Evolutionary conservation across 2,888 invertebrate species (phyloP), one percentile per base, ranked within the genome.

Genomic region (Lasius fuliginosus): DNA sequence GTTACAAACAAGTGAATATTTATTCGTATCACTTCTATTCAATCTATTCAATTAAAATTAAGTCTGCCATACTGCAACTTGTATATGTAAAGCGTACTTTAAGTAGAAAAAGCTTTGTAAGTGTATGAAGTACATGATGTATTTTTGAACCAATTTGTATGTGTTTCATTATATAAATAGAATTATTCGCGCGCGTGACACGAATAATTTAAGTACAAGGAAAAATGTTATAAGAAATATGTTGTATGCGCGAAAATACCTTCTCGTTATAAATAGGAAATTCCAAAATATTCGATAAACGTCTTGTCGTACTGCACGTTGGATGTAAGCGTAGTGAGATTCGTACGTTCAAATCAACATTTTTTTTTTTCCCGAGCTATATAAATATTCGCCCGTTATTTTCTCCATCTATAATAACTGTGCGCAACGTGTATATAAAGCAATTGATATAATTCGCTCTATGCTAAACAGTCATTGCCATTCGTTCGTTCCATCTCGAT

Each of bases 401-500:
- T 23, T 4, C 36, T 67, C 18, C 27, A 27, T 36, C 6, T 65
- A 11, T 27, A 23, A 30, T 3, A 11, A 42, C 36, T n/a, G 9
- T n/a, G 40, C 6, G 23, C 12, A 6, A 6, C 11, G 15, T 30
- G 30, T 42, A n/a, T 42, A n/a, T 58, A 8, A 36, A 42, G 4
- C n/a, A 27, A 69, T 23, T 6, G 56, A 46, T 64, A 2, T 30
- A 49, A 53, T n/a, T 42, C 46, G 23, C 1, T 18, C 36, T 88
- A 92, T 71, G 92, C 90, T 71, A 85, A 86, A 68, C 82, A 87
- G 42, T 94, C 94, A 60, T 92, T 93, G 30, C 95, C 95, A 23
- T 60, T 79, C 12, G 18, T 60, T 18, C 94, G 90, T 77, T 95
- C 95, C 93, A 95, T 95, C 87, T 95, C 95, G 27, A 96, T 95